Conservation (phyloP, 2,113 vertebrate species). For the Perca flavescens region DNA sequence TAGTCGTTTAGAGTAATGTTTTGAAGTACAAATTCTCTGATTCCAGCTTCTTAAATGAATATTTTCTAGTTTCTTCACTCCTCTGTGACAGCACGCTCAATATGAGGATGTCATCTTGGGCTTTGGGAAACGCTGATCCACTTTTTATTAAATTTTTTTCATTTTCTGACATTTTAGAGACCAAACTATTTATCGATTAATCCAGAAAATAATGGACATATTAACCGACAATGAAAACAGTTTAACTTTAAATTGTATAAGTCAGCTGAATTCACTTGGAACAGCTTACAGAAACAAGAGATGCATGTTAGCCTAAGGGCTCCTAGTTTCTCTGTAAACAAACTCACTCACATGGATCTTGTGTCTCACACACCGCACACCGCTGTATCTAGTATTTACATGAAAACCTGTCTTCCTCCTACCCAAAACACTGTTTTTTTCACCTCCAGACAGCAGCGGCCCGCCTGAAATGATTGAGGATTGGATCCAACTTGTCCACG, state of each 20-base stretch:
- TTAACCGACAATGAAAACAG: too few species aligned
- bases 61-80: too few species aligned
- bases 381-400: neutral
- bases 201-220: too few species aligned
- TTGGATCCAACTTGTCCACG: slow-evolving; percentile 90
- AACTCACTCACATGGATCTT: neutral
- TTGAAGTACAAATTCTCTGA: too few species aligned
- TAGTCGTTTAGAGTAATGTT: too few species aligned
- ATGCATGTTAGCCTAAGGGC: neutral
- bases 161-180: too few species aligned
- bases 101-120: too few species aligned
- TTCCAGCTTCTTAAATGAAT: too few species aligned
- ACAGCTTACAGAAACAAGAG: neutral
- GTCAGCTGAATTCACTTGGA: slow-evolving; percentile 3
- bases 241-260: neutral
- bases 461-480: slow-evolving; percentile 86
- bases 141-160: too few species aligned
- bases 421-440: neutral
- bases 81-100: too few species aligned
- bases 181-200: too few species aligned
- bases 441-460: slow-evolving; percentile 55
- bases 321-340: neutral
- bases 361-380: slow-evolving; percentile 8
- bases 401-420: neutral
- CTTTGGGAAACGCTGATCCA: too few species aligned